Evolutionary conservation across 2,888 invertebrate genomes (phyloP), one percentile per base, ranked within the genome.

Genomic region (Sminthurinus aureus): DNA sequence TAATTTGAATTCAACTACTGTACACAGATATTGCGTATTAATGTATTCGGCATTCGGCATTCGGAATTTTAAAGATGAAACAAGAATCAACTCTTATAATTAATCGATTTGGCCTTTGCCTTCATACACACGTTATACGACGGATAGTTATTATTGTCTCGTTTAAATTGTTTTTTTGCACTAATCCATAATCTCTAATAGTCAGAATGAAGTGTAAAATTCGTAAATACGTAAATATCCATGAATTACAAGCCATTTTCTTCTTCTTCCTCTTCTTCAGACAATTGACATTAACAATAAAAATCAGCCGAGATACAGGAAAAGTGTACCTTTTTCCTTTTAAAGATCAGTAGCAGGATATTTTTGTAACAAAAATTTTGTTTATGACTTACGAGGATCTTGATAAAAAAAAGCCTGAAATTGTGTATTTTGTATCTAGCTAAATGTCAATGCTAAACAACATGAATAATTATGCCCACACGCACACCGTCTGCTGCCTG

Each of bases 401-500:
- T 58, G 9, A 2, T 13, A 58, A 58, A 58, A 58, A 58, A 58
- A 58, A 38, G 38, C 6, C 1, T 58, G 58, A 15, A 69, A 69
- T 12, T 69, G n/a, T 12, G 69, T n/a, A 69, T 69, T 12, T n/a
- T n/a, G 12, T 69, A 20, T 1, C 9, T 20, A 20, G 20, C 9
- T 20, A 20, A 24, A 69, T 69, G 24, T 69, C 20, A 20, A 69
- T 24, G 24, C 24, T 69, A 69, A 38, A 38, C 38, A 38, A 38
- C 38, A 38, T 4, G 9, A 58, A 58, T 58, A 58, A 58, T 58
- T 58, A 58, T 18, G 58, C 18, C 15, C 18, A 58, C 13, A 58
- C 58, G 58, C 58, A 58, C 58, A 58, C 69, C 3, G 69, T 69
- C n/a, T 69, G 69, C 38, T 58, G 76, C 13, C 76, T 76, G 76